Evolutionary conservation across 2,113 vertebrate species (phyloP).

Genomic region (Fregata magnificens): DNA sequence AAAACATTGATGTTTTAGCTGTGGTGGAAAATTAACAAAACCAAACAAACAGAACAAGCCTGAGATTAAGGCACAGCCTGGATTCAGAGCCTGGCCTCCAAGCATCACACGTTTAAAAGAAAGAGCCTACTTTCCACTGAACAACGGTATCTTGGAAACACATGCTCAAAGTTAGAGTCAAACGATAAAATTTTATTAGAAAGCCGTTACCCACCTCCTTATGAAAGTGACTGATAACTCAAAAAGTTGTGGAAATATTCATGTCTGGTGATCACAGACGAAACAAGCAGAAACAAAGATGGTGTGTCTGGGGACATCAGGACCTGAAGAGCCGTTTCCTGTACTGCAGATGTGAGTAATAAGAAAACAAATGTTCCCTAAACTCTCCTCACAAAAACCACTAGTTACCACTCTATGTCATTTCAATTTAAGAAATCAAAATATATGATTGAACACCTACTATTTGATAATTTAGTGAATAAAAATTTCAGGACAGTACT

Average conservation of each 20-base stretch:
- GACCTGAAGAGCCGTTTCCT: neutral
- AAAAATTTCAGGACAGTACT: neutral
- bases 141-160: neutral
- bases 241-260: neutral
- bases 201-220: neutral
- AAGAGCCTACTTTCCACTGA: neutral
- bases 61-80: neutral
- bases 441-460: neutral
- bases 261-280: neutral
- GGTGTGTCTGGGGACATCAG: neutral
- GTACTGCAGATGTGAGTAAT: neutral
- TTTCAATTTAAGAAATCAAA: neutral
- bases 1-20: neutral
- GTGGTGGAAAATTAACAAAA: slow-evolving; percentile 17
- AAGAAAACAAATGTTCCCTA: neutral
- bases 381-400: neutral
- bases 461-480: neutral
- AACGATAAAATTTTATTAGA: neutral
- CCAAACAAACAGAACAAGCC: neutral
- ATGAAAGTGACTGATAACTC: neutral
- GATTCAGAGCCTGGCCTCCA: neutral
- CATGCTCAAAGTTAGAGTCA: neutral
- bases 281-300: neutral
- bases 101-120: neutral
- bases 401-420: neutral